Conservation (phyloP, 2,113 vertebrate genomes). For the Melanerpes formicivorus region DNA sequence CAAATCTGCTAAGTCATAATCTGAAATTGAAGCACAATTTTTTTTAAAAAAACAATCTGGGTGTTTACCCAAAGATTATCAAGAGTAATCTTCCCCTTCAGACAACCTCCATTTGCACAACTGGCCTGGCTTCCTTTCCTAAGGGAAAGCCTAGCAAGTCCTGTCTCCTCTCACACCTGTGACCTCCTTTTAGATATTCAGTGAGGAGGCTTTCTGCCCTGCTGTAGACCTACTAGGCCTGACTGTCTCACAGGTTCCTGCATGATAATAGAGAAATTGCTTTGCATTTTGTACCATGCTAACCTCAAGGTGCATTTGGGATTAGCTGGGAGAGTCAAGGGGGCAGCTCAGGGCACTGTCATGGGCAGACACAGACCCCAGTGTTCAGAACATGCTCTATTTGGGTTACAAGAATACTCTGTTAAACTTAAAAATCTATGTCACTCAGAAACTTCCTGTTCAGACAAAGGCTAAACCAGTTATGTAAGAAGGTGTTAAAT, state of each 20-base stretch:
- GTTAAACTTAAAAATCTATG: conserved; percentile 9
- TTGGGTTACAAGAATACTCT: conserved; percentile 7
- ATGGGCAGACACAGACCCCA: fast-evolving
- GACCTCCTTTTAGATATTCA: background rate
- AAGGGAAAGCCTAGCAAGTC: background rate
- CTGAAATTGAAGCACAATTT: background rate
- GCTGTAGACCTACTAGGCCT: background rate
- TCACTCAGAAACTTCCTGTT: conserved; percentile 33
- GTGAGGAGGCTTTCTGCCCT: fast-evolving
- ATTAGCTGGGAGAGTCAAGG: background rate
- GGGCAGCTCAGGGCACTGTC: background rate
- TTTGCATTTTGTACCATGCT: fast-evolving
- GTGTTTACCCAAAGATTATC: background rate
- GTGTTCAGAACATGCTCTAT: background rate
- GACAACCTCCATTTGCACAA: background rate
- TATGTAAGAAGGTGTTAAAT: conserved; percentile 65
- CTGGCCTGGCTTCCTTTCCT: background rate
- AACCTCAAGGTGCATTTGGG: background rate
- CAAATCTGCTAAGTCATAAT: background rate
- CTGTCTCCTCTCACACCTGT: background rate
- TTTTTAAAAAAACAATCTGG: background rate
- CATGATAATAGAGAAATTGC: background rate
- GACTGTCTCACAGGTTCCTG: background rate
- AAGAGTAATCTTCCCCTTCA: background rate
- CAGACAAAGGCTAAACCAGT: conserved; percentile 60